Evolutionary conservation across 1,140 invertebrate genomes (phyloP), one percentile per base, ranked within the genome.

Genomic region (Chrysomallon squamiferum): DNA sequence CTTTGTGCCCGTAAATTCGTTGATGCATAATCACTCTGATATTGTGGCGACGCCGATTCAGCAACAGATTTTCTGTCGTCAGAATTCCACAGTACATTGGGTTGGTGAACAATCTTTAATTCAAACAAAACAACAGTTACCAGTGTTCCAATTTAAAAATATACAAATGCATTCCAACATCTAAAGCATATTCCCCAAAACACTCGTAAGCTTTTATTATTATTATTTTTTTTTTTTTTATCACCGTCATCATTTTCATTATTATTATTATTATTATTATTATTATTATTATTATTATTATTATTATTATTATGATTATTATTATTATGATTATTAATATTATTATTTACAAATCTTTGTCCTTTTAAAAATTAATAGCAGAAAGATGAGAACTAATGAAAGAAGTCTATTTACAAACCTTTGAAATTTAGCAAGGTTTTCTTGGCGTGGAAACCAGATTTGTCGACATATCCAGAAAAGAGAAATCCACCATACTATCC

Each of bases 401-500:
- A n/a, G n/a, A n/a, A n/a, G n/a, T n/a, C n/a, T 33, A 33, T n/a
- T 13, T 54, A 67, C 69, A 73, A 71, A 86, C 85, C 96, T 97
- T 79, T 98, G 96, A 0, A 96, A 97, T 9, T 94, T 91, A 0
- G 96, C 96, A 59, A 99, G 87, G 89, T 97, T 91, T 86, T 98
- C 96, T 75, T 94, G 95, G 87, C 97, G 96, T 0, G 97, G 96
- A 3, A 92, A 96, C 96, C 96, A 99, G 54, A 99, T 95, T 78
- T 99, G 95, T 49, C 98, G 86, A 0, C 94, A 94, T n/a, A 98
- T 93, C 95, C 95, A 97, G 0, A 94, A 94, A 82, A 97, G 94
- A 0, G 94, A 96, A 2, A 97, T 84, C 22, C 52, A 69, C 20
- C 97, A 85, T 1, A 60, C 15, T 1, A 62, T 25, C 1, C 60